phyloP scores from a whole-genome alignment of 1,140 invertebrate species.

The Anagrus nilaparvatae region DNA sequence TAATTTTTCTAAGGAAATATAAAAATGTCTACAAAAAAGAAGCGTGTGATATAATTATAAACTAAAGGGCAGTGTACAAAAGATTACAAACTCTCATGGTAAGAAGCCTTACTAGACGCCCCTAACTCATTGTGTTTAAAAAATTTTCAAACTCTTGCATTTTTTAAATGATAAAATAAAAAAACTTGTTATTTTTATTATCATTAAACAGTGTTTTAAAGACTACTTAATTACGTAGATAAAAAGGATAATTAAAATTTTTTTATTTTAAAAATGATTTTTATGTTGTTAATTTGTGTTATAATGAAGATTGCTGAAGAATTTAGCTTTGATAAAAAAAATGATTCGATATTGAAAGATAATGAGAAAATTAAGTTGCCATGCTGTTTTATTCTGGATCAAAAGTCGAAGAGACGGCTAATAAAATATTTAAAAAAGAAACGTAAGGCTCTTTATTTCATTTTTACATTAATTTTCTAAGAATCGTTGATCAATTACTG shows the following conservation, averaged over 20 bases:
- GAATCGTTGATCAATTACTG: background rate
- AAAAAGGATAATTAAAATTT: conserved; percentile 13
- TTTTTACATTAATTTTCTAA: background rate
- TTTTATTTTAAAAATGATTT: conserved; percentile 29
- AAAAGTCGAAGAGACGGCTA: background rate
- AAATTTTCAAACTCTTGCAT: background rate
- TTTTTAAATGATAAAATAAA: background rate
- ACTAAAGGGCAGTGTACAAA: too few species aligned
- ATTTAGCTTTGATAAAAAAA: conserved; percentile 1
- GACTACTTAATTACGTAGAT: background rate
- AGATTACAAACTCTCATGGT: background rate
- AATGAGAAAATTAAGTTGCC: background rate
- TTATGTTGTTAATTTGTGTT: conserved; percentile 40
- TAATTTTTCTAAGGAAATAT: too few species aligned
- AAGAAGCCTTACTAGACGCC: background rate
- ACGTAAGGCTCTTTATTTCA: conserved; percentile 3
- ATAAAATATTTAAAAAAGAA: conserved; percentile 1
- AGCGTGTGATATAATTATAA: too few species aligned
- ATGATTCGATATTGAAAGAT: background rate
- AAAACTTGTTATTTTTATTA: too few species aligned
- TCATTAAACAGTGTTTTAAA: too few species aligned
- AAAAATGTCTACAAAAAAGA: too few species aligned
- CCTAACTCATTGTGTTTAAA: background rate
- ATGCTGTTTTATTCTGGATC: background rate
- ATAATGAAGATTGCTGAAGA: conserved; percentile 42